Conservation (phyloP, 53 echinoderm and acorn worm genomes). For the Echinarachnius parma region DNA sequence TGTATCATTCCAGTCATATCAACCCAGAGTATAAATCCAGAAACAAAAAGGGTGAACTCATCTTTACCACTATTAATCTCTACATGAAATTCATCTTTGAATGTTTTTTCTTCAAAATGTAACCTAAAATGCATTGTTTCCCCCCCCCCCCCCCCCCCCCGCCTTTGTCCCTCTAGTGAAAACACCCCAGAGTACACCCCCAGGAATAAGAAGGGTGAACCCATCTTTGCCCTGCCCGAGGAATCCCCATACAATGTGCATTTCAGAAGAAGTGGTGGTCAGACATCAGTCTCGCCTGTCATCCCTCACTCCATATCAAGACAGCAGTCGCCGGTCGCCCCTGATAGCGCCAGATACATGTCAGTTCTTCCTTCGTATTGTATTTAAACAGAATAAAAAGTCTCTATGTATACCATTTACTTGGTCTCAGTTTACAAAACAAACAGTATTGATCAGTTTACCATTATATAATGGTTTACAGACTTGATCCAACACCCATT, state of each 20-base stretch:
- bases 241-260: slow-evolving; percentile 82
- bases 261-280: slow-evolving; percentile 62
- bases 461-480: no score
- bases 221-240: slow-evolving; percentile 67
- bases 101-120: background rate
- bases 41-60: slow-evolving; percentile 71
- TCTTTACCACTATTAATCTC: no score
- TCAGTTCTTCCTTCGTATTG: no score
- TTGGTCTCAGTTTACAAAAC: no score
- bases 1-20: no score
- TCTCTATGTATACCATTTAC: no score
- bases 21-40: slow-evolving; percentile 70
- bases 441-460: no score
- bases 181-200: slow-evolving; percentile 67
- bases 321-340: slow-evolving; percentile 51
- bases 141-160: background rate
- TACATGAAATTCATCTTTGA: background rate
- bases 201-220: slow-evolving; percentile 73
- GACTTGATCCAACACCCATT: no score
- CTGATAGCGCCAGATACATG: slow-evolving; percentile 74
- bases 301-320: slow-evolving; percentile 66
- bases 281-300: slow-evolving; percentile 36
- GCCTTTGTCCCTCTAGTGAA: no score
- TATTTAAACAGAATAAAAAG: no score
- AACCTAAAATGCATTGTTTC: no score